Evolutionary conservation across 30 jellyfish, hydroid and myxozoan species (phyloP).

Genomic region (Aurelia aurita complex sp. Pacific): DNA sequence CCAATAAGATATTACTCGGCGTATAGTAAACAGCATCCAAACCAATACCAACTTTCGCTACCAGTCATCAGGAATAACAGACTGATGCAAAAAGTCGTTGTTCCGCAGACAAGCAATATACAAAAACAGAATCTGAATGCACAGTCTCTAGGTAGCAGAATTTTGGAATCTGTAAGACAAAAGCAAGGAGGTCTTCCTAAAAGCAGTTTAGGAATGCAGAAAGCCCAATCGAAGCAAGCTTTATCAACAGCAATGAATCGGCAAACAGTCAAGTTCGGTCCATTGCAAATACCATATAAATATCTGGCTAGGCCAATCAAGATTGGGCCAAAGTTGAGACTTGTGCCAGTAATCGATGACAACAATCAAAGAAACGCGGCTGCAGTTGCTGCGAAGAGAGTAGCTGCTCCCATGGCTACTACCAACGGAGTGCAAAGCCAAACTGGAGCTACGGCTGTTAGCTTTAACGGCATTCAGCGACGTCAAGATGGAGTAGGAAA

Average conservation of each 20-base stretch:
- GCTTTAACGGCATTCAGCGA: not conserved
- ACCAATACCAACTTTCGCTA: not conserved
- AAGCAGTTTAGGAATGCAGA: not conserved
- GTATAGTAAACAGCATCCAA: not conserved
- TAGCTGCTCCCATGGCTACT: not conserved
- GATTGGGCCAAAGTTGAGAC: slow-evolving; percentile 48
- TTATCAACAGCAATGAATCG: not conserved
- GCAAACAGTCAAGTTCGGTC: slow-evolving; percentile 24
- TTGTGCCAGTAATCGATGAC: slow-evolving; percentile 42
- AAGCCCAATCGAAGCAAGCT: not conserved
- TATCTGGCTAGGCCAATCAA: slow-evolving; percentile 40
- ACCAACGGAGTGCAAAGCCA: not conserved
- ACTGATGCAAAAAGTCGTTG: not conserved
- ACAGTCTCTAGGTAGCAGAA: too few species aligned
- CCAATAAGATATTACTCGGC: not conserved
- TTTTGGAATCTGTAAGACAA: not conserved
- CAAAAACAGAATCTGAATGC: too few species aligned
- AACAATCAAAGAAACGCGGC: not conserved
- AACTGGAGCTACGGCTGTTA: not conserved
- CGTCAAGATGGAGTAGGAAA: not conserved
- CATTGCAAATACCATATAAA: slow-evolving; percentile 46
- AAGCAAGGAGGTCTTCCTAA: not conserved
- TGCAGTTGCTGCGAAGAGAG: not conserved
- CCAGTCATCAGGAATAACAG: slow-evolving; percentile 2
- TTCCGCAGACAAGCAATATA: not conserved